Evolutionary conservation across 2,888 invertebrate genomes (phyloP).

Genomic region (Idaea dimidiata): DNA sequence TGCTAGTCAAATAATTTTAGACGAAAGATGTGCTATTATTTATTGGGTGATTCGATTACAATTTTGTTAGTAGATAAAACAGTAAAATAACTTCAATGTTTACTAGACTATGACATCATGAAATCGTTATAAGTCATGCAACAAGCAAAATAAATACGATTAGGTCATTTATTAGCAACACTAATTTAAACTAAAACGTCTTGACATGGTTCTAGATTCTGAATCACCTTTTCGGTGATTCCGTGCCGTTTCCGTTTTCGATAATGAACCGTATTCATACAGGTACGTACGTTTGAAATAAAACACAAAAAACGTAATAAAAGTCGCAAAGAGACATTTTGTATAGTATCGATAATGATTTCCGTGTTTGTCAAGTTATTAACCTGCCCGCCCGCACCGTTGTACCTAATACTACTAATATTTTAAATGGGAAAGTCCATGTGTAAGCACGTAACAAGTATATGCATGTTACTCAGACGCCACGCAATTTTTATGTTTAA

Average conservation of each 20-base stretch:
- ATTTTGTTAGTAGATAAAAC: not conserved
- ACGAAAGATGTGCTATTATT: no score
- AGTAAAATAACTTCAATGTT: not conserved
- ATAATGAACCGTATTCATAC: not conserved
- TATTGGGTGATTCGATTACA: no score
- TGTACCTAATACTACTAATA: not conserved
- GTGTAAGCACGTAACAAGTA: no score
- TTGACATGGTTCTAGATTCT: not conserved
- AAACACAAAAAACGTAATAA: not conserved
- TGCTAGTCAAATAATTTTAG: no score
- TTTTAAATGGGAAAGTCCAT: no score
- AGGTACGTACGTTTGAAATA: not conserved
- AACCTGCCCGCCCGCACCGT: no score
- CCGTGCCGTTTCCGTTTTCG: not conserved
- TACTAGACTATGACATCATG: not conserved
- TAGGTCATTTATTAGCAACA: not conserved
- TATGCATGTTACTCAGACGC: no score
- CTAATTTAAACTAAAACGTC: no score
- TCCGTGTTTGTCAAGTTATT: not conserved
- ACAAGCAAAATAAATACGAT: not conserved
- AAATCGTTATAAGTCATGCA: not conserved
- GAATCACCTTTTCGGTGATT: not conserved
- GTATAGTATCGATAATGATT: not conserved
- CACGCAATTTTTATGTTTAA: no score
- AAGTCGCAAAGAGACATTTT: not conserved